Evolutionary conservation across 2,113 vertebrate species (phyloP), one percentile per base, ranked within the genome.

Genomic region (Pachypanchax playfairii): DNA sequence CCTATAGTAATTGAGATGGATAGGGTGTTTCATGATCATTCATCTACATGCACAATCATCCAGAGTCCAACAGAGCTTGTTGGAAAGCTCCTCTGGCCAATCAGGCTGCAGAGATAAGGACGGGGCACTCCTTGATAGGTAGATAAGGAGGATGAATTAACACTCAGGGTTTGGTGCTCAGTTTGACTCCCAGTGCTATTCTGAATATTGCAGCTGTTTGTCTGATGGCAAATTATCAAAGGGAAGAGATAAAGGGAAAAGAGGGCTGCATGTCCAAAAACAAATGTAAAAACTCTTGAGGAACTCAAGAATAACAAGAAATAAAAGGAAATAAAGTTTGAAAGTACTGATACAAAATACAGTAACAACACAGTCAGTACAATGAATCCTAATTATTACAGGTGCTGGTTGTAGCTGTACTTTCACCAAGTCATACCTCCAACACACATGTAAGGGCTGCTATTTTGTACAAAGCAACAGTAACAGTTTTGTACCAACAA

Each of bases 201-300:
- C 26, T 85, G 55, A 83, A 86, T 81, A 79, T 85, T 76, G 77
- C 61, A 61, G 75, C 75, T 73, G 75, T 80, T 79, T 84, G 78
- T 81, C 57, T 87, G 68, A 85, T 75, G 76, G 67, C 75, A 73
- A 77, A 62, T 53, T 49, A 80, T 38, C 46, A 51, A 74, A 31
- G 48, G 55, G 58, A 59, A 48, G 50, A 69, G 51, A 72, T 35
- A 14, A 65, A 53, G 44, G 13, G 50, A 10, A 38, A 51, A 55
- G 73, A 50, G 70, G 24, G n/a, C n/a, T 26, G 31, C 49, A 15
- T 15, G 20, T 11, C 12, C 21, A 43, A 8, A 41, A 41, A 41
- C 38, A n/a, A n/a, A 38, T 38, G 36, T 11, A 12, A 38, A 38
- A 10, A 10, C 28, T 5, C 28, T 3, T 35, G 33, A 35, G 11